phyloP scores from a whole-genome alignment of 2,888 invertebrate species.

The Protodeltote pygarga region DNA sequence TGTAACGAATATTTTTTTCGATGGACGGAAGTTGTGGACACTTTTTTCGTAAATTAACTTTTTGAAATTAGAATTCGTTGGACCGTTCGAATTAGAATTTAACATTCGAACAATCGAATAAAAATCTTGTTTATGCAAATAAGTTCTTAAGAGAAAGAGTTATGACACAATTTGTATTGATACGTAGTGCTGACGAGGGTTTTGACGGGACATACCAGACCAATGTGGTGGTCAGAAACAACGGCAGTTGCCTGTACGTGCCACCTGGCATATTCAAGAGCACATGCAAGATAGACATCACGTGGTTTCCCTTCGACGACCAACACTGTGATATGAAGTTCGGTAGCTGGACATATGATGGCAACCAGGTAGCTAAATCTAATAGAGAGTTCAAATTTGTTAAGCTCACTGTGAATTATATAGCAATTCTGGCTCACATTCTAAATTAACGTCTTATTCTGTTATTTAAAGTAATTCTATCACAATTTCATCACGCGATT shows the following conservation, averaged over 20 bases:
- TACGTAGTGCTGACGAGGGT: slow-evolving; percentile 98
- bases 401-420: slow-evolving; percentile 13
- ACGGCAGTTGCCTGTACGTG: slow-evolving; percentile 99
- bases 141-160: slow-evolving; percentile 16
- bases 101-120: not conserved
- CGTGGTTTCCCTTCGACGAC: slow-evolving; percentile 99
- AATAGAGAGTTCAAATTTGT: slow-evolving; percentile 19
- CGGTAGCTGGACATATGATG: slow-evolving; percentile 99
- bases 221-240: slow-evolving; percentile 99
- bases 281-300: slow-evolving; percentile 99
- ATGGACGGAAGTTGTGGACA: no score
- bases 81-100: no score
- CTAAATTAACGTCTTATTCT: no score
- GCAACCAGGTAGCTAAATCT: slow-evolving; percentile 92
- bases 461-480: not conserved
- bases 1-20: no score
- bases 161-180: slow-evolving; percentile 69
- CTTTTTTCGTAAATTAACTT: no score
- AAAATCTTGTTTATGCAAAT: not conserved
- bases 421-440: slow-evolving; percentile 4
- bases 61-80: no score
- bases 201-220: slow-evolving; percentile 99
- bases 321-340: slow-evolving; percentile 99
- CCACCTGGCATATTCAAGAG: slow-evolving; percentile 99
- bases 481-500: not conserved